Conservation (phyloP, 2,113 vertebrate genomes). For the Megaceryle maxima region DNA sequence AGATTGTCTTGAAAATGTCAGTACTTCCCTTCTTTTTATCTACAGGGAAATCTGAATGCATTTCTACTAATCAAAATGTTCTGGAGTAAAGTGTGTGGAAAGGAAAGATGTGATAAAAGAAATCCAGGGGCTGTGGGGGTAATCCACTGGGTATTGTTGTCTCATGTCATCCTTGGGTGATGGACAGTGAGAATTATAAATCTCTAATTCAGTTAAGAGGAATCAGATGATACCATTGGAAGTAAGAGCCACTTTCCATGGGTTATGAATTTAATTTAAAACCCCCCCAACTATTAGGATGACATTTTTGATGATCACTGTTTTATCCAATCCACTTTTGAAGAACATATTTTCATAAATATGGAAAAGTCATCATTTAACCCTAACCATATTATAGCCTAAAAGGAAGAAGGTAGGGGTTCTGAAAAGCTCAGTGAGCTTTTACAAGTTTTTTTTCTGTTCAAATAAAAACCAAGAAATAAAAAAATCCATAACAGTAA, state of each 20-base stretch:
- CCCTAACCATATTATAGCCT: background rate
- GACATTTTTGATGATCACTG: background rate
- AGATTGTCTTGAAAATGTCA: constrained; percentile 45
- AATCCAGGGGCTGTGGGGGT: background rate
- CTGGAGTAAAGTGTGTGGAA: background rate
- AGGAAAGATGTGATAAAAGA: constrained; percentile 11
- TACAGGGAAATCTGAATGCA: background rate
- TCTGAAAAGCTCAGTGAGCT: background rate
- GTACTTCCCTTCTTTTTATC: background rate
- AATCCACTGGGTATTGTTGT: background rate
- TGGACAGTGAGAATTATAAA: background rate
- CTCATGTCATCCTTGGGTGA: background rate
- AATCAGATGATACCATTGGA: background rate
- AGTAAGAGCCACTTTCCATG: background rate
- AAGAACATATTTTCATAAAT: background rate
- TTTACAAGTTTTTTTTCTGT: background rate
- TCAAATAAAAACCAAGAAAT: background rate
- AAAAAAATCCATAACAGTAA: background rate
- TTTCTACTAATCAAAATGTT: background rate
- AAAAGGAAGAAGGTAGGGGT: background rate
- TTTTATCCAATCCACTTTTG: constrained; percentile 3
- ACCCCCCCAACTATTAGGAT: background rate
- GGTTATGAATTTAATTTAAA: background rate
- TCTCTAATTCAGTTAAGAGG: background rate
- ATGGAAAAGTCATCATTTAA: background rate